Evolutionary conservation across 2,113 vertebrate species (phyloP).

Genomic region (Dipodomys merriami): DNA sequence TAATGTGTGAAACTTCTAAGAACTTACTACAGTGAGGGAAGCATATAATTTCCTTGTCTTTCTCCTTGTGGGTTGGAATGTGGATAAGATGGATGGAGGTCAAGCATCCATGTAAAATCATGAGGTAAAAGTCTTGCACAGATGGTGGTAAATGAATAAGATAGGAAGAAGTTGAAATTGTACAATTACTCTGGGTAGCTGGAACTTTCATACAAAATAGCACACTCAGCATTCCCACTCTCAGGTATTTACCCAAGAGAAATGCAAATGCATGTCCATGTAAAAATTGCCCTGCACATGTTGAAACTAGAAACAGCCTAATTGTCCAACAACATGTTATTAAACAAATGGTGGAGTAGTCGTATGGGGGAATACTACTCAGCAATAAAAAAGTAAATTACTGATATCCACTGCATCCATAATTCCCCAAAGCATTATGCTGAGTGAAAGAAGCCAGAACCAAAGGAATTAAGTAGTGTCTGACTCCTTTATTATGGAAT

Average conservation of each 20-base stretch:
- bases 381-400: background rate
- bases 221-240: background rate
- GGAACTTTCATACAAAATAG: background rate
- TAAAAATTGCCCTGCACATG: background rate
- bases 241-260: slow-evolving; percentile 7
- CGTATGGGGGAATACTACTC: background rate
- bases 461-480: background rate
- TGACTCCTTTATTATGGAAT: background rate
- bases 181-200: slow-evolving; percentile 22
- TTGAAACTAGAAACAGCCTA: slow-evolving; percentile 9
- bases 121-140: background rate
- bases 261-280: background rate
- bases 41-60: slow-evolving; percentile 1
- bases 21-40: background rate
- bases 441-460: background rate
- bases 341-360: background rate
- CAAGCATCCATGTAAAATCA: slow-evolving; percentile 1
- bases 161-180: background rate
- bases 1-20: background rate
- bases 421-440: background rate
- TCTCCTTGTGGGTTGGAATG: background rate
- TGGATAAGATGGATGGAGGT: slow-evolving; percentile 34
- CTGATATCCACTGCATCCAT: background rate
- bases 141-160: background rate
- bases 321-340: background rate